A percentile compares a stretch with the other conserved stretches of the same genome.
Conservation (phyloP, 2,888 invertebrate species). For the Phyto melanocephala region DNA sequence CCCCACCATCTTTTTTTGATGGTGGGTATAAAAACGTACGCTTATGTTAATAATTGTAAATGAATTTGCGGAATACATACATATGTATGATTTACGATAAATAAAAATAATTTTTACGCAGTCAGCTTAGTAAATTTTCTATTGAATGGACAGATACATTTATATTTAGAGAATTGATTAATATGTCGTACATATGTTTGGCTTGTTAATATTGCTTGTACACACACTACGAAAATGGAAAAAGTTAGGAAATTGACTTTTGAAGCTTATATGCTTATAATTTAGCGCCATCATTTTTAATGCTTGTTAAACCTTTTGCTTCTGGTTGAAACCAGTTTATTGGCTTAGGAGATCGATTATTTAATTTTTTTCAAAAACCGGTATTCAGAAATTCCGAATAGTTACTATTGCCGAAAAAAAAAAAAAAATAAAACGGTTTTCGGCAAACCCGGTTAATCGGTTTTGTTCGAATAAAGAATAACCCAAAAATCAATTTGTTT, state of each 20-base stretch:
- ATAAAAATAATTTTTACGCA: constrained; percentile 1
- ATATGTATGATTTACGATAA: constrained; percentile 6
- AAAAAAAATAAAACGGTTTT: too few relatives aligned
- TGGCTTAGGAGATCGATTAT: too few relatives aligned
- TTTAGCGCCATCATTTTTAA: not conserved
- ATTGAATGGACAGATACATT: not conserved
- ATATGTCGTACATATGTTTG: not conserved
- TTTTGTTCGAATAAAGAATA: too few relatives aligned
- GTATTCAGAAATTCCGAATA: too few relatives aligned
- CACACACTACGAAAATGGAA: not conserved
- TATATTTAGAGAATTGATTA: constrained; percentile 11
- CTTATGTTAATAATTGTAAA: constrained; percentile 3
- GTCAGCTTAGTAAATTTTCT: constrained; percentile 2
- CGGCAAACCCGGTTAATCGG: too few relatives aligned
- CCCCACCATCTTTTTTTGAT: too few relatives aligned
- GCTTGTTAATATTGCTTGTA: not conserved
- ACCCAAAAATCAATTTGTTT: too few relatives aligned
- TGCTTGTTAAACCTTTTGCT: too few relatives aligned
- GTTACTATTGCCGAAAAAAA: too few relatives aligned
- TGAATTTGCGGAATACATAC: constrained; percentile 2
- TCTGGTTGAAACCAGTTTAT: too few relatives aligned
- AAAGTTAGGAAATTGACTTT: not conserved
- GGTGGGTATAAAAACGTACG: not conserved
- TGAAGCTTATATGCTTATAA: not conserved
- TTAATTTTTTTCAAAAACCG: too few relatives aligned